Base-by-base conservation (phyloP, 2,888 invertebrate genomes). In the Acanthopleura granulata region DNA sequence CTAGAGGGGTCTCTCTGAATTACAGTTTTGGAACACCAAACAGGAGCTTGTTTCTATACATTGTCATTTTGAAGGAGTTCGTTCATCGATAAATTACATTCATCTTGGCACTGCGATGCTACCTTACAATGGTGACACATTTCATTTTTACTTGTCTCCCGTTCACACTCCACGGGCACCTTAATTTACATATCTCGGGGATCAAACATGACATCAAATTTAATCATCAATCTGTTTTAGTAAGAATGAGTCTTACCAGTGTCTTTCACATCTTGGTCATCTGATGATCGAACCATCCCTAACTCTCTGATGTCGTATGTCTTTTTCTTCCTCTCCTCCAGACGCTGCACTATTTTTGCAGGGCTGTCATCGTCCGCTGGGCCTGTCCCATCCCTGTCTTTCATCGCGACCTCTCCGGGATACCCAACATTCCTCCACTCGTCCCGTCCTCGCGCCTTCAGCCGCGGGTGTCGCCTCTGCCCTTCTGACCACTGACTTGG, bases 231-330 rank as follows among this genome's bases (percentile, higher is more conserved):
- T n/a, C n/a, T n/a, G n/a, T n/a, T n/a, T 15, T 15, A n/a, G 12
- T n/a, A n/a, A 62, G 15, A 66, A 14, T 9, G 16, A 62, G 11
- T 12, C 70, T 62, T 77, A 18, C 98, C 98, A 83, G 94, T 93
- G 84, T 96, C 95, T 76, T 87, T 84, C 16, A 80, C 77, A n/a
- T 82, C 79, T 75, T 89, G 87, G 76, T 90, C 90, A 51, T 86
- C 82, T 14, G 82, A 78, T 25, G 83, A 82, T 11, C 80, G 75
- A 0, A 89, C 81, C 61, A 83, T 74, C 4, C 85, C 87, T 49
- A 89, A 75, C 49, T 81, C 79, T 57, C 81, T 76, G 22, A 89
- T 76, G 74, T 84, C 79, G 16, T 71, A 70, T 12, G 61, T 3
- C n/a, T 61, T 76, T 25, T 77, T 15, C 25, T 66, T 66, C 29